Evolutionary conservation across 2,113 vertebrate species (phyloP), one percentile per base, ranked within the genome.

Genomic region (Rhegmatorhina hoffmannsi): DNA sequence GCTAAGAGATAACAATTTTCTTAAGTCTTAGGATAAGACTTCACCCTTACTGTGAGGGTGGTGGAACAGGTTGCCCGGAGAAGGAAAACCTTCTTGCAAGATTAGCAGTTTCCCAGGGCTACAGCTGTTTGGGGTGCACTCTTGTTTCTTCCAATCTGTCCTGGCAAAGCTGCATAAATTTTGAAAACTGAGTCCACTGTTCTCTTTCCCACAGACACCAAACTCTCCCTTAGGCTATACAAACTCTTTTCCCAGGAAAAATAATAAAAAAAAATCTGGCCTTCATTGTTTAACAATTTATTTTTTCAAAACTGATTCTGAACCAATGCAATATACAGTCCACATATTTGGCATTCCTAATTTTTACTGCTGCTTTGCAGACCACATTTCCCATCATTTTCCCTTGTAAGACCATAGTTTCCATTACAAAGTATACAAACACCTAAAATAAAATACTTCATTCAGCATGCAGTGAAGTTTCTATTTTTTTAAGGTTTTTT

Each of bases 301-400:
- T 91, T 93, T 97, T 96, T 78, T 96, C 66, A 89, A 83, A 93
- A 88, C 64, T 62, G 95, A 89, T 95, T 87, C 76, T 67, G 85
- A 90, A 87, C 47, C 8, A 2, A 68, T 49, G 46, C 73, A 90
- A 94, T 76, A 94, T 78, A 95, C 60, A 89, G 80, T 34, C 29
- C 64, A 72, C 94, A 95, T 96, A 94, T 58, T 96, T 96, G 64
- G 66, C 90, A 96, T 97, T 97, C 95, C 93, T 31, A 68, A 96
- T 96, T 96, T 93, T 94, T 97, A 96, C 62, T 93, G 90, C 94
- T 56, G 79, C 89, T 80, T 88, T 66, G 33, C 76, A 91, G 59
- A 92, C 47, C 85, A 77, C 90, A 50, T 90, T 96, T 96, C 94
- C 88, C 96, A 94, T 68, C 76, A 43, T 46, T 89, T 92, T n/a